phyloP scores from a whole-genome alignment of 2,888 invertebrate species.

The Sarcophaga variegata region DNA sequence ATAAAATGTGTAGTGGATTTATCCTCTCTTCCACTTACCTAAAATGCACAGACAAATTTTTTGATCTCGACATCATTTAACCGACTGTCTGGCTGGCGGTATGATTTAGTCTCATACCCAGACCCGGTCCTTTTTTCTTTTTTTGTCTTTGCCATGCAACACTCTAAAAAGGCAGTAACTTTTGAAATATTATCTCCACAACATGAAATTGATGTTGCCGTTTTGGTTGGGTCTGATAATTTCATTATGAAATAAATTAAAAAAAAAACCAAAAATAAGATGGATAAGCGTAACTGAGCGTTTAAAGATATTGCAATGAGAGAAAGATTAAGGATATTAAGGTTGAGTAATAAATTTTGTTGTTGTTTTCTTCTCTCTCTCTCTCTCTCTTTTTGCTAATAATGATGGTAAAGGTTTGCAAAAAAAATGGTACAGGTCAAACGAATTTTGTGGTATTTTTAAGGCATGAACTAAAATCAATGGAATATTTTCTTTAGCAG shows the following conservation, averaged over 20 bases:
- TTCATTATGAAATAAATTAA: slow-evolving; percentile 39
- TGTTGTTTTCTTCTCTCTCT: neutral
- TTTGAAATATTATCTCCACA: slow-evolving; percentile 36
- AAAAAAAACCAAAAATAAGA: no score
- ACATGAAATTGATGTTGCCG: slow-evolving; percentile 19
- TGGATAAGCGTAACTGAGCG: slow-evolving; percentile 3
- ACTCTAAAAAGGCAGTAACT: slow-evolving; percentile 29
- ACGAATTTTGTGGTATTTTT: no score
- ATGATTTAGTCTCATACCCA: neutral
- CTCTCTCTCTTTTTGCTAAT: no score
- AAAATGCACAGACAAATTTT: neutral
- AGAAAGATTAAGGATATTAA: slow-evolving; percentile 10
- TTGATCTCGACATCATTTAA: neutral
- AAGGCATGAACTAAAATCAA: no score
- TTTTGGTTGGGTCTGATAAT: slow-evolving; percentile 34
- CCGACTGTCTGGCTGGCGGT: neutral
- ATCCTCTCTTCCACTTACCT: neutral
- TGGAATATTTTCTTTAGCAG: no score
- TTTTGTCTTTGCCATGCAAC: neutral
- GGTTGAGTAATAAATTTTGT: neutral
- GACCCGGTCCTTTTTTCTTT: neutral
- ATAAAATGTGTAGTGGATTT: no score
- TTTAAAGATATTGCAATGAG: slow-evolving; percentile 36
- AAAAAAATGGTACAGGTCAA: no score
- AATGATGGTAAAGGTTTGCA: no score